phyloP scores from a whole-genome alignment of 2,113 vertebrate genomes.

The Corythoichthys intestinalis region DNA sequence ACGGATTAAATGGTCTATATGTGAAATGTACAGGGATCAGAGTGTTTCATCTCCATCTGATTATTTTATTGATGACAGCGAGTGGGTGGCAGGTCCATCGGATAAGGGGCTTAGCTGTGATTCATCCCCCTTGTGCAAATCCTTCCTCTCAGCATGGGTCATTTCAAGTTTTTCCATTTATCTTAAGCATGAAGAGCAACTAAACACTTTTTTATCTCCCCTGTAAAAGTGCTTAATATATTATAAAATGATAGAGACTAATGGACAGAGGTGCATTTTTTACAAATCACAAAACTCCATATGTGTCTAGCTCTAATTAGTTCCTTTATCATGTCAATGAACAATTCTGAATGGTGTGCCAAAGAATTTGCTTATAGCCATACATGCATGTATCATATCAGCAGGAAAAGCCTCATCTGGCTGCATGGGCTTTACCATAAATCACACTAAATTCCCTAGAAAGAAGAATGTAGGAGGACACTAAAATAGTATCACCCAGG shows the following conservation, averaged over 20 bases:
- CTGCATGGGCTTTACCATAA: slow-evolving; percentile 54
- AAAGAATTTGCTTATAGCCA: slow-evolving; percentile 46
- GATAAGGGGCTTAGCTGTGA: slow-evolving; percentile 45
- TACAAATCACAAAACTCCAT: slow-evolving; percentile 46
- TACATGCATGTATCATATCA: slow-evolving; percentile 38
- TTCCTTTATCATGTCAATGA: slow-evolving; percentile 56
- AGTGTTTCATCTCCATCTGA: slow-evolving; percentile 55
- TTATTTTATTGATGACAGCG: slow-evolving; percentile 49
- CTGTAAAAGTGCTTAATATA: slow-evolving; percentile 45
- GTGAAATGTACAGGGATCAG: slow-evolving; percentile 35
- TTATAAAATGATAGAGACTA: slow-evolving; percentile 31
- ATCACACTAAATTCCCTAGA: slow-evolving; percentile 68
- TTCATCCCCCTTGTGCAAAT: slow-evolving; percentile 48
- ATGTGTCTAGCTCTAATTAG: slow-evolving; percentile 43
- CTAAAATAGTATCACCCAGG: slow-evolving; percentile 73
- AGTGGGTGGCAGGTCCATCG: slow-evolving; percentile 38
- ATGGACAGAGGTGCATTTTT: slow-evolving; percentile 32
- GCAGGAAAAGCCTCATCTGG: slow-evolving; percentile 56
- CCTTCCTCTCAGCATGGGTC: slow-evolving; percentile 35
- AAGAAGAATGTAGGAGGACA: slow-evolving; percentile 60
- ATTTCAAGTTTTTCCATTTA: slow-evolving; percentile 31
- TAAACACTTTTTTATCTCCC: slow-evolving; percentile 27
- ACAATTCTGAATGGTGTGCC: slow-evolving; percentile 40
- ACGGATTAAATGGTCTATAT: slow-evolving; percentile 36
- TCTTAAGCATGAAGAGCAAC: slow-evolving; percentile 19